Evolutionary conservation across 1,140 invertebrate species (phyloP), one percentile per base, ranked within the genome.

Genomic region (Drosophila auraria): DNA sequence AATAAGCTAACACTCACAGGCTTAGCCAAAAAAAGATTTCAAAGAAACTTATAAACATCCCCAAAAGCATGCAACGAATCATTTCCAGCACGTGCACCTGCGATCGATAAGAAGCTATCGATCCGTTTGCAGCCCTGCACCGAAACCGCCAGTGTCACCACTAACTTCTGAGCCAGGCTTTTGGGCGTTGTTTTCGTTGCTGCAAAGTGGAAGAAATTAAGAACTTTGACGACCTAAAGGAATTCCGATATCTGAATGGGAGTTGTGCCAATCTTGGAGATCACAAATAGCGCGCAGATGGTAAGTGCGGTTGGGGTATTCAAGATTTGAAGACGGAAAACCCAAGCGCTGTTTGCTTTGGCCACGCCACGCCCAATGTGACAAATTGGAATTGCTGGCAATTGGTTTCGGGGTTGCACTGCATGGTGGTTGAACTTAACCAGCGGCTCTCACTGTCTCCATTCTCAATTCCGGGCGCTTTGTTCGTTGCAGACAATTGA

Each of bases 151-250:
- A 47, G 7, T 33, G 20, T 30, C 73, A 78, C 33, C 75, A 40
- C 74, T 61, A 61, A 51, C 38, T 45, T 60, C 40, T 81, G 70
- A 89, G 78, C 86, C 78, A 76, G 86, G 86, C 81, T 89, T 56
- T 87, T 89, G 84, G 84, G 84, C 84, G 84, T 89, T 89, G 84
- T 89, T 90, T 89, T 83, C 62, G 17, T 80, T 80, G 61, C 44
- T 36, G 33, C 14, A 54, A 20, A 59, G 53, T 65, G 25, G 27
- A 23, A 23, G 47, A 44, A 76, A 58, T 58, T 40, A 11, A 49
- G 17, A 14, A 59, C 25, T 54, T 56, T 56, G 38, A 57, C n/a
- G n/a, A 56, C 64, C 11, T 30, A 38, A 3, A 25, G 23, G 5
- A 11, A 17, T 33, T 38, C 42, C 14, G 15, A 50, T 40, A 66